Base-by-base conservation (phyloP, 2,888 invertebrate genomes). In the Scotopteryx bipunctaria region DNA sequence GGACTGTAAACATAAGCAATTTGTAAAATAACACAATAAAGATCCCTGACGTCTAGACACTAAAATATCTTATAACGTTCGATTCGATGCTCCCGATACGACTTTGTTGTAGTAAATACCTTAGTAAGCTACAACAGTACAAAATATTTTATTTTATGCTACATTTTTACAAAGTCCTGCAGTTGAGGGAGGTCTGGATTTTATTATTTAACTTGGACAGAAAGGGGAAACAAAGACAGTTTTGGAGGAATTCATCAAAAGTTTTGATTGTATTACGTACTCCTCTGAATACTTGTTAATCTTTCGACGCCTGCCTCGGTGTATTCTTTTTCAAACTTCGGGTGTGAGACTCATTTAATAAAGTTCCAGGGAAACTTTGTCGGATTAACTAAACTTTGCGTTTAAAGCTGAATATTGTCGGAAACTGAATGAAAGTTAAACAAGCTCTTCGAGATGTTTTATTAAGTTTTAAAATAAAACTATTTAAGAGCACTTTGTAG, bases 241-340 rank as follows among this genome's bases (percentile, higher is more conserved):
- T 83, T 81, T 78, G 74, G 64, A 68, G 78, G 78, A 87, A 85
- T 88, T 87, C 86, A 87, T 88, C 84, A 87, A 87, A 89, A 88
- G 73, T 89, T 89, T 86, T 85, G 86, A 88, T 88, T 86, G 80
- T 82, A 85, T 86, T 84, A 83, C 82, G 81, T 82, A 80, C 71
- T 76, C 68, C 67, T 17, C 71, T 64, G 73, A 71, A 76, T 74
- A 76, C 76, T 81, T 82, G 76, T 80, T 82, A 84, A 84, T 84
- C 77, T 83, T 80, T 79, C 66, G 69, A 60, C 69, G 52, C 66
- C 64, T 65, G 73, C 67, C 67, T 69, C 64, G 52, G 57, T 68
- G 67, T 74, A 69, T 72, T 69, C 63, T 69, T 70, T 70, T 64
- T 62, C 47, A 50, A 69, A 72, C 55, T 69, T 64, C 56, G 56